These are phyloP conservation scores for Odobenus rosmarus DNA, from an alignment of 2,113 vertebrate species.

Conservation along the genomic window DNA sequence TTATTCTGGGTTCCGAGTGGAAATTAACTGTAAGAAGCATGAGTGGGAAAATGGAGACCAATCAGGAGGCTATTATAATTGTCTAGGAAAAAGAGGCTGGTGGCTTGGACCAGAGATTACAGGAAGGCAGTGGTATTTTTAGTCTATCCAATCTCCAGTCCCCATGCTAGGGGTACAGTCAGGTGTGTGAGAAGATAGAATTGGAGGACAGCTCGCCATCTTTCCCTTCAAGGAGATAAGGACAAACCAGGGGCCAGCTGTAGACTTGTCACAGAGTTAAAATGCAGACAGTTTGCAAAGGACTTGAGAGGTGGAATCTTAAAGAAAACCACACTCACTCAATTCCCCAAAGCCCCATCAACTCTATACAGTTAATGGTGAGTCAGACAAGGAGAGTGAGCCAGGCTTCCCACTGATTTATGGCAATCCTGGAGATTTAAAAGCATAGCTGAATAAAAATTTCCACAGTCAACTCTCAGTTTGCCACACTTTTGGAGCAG, in stretches of 20 bases:
- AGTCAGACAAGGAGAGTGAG: background rate
- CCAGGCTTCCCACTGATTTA: background rate
- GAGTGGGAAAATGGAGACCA: background rate
- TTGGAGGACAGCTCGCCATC: background rate
- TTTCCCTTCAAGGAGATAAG: background rate
- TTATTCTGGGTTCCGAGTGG: background rate
- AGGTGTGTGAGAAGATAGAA: background rate
- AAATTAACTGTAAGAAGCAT: background rate
- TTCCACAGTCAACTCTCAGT: constrained; percentile 34
- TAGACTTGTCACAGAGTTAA: background rate
- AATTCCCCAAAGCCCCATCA: background rate
- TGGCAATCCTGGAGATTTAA: background rate
- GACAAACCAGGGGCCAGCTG: background rate
- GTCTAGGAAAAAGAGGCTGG: background rate
- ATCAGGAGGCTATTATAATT: background rate
- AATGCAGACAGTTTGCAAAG: background rate
- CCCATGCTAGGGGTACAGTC: no score
- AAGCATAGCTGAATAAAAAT: background rate
- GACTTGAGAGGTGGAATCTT: background rate
- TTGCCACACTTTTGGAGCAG: constrained; percentile 9
- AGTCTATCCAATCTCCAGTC: background rate
- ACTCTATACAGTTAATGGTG: background rate
- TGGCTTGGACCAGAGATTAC: background rate
- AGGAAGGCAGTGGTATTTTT: background rate
- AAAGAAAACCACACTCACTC: background rate